These are phyloP conservation scores for Agrilus mali DNA, from an alignment of 2,888 invertebrate species.

Conservation along the genomic window DNA sequence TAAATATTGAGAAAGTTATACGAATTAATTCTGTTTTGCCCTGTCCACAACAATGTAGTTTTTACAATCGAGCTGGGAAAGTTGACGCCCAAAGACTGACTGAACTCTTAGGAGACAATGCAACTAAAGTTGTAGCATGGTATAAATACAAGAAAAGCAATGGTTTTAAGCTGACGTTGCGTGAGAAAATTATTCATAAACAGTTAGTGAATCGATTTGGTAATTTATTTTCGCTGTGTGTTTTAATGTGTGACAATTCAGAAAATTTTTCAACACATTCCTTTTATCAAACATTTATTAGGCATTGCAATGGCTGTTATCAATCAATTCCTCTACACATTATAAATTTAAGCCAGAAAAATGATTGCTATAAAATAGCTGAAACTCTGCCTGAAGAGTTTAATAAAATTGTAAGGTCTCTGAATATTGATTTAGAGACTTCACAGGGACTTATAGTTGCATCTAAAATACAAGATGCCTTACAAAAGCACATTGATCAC, in stretches of 20 bases:
- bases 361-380: constrained; percentile 25
- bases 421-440: constrained; percentile 19
- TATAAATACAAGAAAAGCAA: constrained; percentile 47
- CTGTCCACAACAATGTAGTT: constrained; percentile 42
- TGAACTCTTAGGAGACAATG: constrained; percentile 39
- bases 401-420: constrained; percentile 20
- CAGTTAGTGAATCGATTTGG: constrained; percentile 46
- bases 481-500: constrained; percentile 25
- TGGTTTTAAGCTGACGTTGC: constrained; percentile 43
- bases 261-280: constrained; percentile 45
- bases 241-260: constrained; percentile 42
- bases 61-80: constrained; percentile 45
- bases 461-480: constrained; percentile 25
- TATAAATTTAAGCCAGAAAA: constrained; percentile 34
- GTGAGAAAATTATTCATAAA: constrained; percentile 51
- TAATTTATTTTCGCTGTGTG: constrained; percentile 47
- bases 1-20: constrained; percentile 47
- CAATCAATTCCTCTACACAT: constrained; percentile 39
- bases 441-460: constrained; percentile 21
- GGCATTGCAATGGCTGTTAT: constrained; percentile 41
- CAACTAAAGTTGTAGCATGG: constrained; percentile 53
- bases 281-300: constrained; percentile 49
- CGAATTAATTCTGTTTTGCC: constrained; percentile 48
- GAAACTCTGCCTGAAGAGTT: constrained; percentile 24
- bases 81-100: constrained; percentile 42